Evolutionary conservation across 2,888 invertebrate species (phyloP).

Genomic region (Myathropa florea): DNA sequence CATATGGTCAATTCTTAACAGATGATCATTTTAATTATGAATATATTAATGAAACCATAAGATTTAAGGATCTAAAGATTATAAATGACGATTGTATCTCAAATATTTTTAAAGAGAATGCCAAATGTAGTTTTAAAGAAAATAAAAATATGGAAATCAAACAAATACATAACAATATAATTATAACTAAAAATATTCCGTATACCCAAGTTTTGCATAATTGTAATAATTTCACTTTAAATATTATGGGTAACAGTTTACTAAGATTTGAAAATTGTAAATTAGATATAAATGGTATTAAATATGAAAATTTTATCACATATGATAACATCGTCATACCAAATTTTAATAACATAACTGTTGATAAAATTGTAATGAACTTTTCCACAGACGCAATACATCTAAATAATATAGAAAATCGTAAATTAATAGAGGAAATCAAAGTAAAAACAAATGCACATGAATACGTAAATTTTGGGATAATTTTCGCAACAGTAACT

Average conservation of each 20-base stretch:
- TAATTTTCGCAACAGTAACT: neutral
- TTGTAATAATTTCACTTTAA: constrained; percentile 27
- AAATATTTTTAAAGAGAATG: no score
- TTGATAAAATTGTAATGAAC: constrained; percentile 9
- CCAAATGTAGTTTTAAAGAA: no score
- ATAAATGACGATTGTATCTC: no score
- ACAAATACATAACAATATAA: no score
- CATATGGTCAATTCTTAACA: neutral
- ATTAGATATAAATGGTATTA: constrained; percentile 14
- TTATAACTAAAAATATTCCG: constrained; percentile 24
- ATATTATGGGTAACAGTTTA: constrained; percentile 11
- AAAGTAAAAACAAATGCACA: neutral
- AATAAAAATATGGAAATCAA: no score
- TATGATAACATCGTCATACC: constrained; percentile 28
- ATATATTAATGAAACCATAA: no score
- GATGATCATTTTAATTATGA: constrained; percentile 11
- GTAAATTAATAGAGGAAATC: constrained; percentile 4
- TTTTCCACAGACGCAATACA: neutral
- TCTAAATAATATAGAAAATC: constrained; percentile 6
- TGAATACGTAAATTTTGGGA: constrained; percentile 1
- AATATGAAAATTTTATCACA: constrained; percentile 30
- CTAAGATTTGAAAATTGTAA: constrained; percentile 35
- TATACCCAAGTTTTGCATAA: constrained; percentile 8
- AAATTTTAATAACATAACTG: neutral
- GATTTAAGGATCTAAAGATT: no score